These are phyloP conservation scores for Pseudoatta argentina DNA, from an alignment of 1,140 invertebrate genomes.

Conservation along the genomic window DNA sequence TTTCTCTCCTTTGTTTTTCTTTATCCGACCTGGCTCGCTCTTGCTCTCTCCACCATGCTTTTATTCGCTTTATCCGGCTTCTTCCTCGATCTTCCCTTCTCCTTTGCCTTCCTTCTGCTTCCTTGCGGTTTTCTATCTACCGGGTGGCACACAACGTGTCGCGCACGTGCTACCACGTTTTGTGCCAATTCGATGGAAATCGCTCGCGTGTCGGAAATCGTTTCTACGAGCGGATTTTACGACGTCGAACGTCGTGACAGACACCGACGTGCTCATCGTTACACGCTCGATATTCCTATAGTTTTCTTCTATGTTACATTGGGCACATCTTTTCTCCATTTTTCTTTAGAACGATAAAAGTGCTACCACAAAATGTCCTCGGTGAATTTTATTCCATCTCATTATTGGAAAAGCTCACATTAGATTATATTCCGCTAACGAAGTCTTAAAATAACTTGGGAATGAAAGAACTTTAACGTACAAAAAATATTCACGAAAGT, in stretches of 20 bases:
- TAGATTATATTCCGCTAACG: not conserved
- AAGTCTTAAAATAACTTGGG: not conserved
- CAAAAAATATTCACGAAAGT: not conserved
- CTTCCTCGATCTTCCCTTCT: not conserved
- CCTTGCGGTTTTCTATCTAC: constrained; percentile 42
- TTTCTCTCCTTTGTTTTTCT: not conserved
- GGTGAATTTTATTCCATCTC: not conserved
- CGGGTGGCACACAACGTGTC: constrained; percentile 42
- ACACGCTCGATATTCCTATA: constrained; percentile 22
- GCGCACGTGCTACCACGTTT: constrained; percentile 36
- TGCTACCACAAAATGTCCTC: not conserved
- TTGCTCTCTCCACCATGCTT: constrained; percentile 24
- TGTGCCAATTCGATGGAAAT: constrained; percentile 46
- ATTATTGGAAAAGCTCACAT: not conserved
- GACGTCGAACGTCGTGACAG: not conserved
- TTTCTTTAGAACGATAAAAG: constrained; percentile 10
- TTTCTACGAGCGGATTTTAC: constrained; percentile 37
- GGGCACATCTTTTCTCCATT: not conserved
- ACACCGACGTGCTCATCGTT: not conserved
- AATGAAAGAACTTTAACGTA: not conserved
- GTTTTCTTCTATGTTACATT: not conserved
- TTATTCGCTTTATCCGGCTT: constrained; percentile 40
- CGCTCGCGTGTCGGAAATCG: constrained; percentile 35
- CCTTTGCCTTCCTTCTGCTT: not conserved
- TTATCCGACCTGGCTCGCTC: constrained; percentile 5